Evolutionary conservation across 2,113 vertebrate genomes (phyloP), one percentile per base, ranked within the genome.

Genomic region (Apaloderma vittatum): DNA sequence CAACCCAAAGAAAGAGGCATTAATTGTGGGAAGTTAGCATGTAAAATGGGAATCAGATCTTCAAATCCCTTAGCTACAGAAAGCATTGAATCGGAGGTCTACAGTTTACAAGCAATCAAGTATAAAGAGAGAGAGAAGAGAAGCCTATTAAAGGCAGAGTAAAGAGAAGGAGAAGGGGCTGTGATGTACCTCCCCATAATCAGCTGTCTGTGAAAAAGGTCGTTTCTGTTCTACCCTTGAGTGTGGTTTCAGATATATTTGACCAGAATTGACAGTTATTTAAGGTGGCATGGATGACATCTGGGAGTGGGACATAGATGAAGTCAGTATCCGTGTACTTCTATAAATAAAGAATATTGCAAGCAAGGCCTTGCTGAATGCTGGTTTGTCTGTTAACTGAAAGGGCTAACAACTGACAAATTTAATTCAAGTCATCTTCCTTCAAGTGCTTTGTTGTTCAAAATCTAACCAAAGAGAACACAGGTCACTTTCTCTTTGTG

Each of bases 21-120:
- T 92, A 94, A 95, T 90, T 92, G n/a, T 76, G 67, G 27, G 40
- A 94, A 79, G 67, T 68, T 92, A 95, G 66, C 18, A 23, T 70
- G 46, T 91, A 90, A 93, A 86, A 88, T 62, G 24, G 58, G 68
- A 73, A 86, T 90, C 21, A 26, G 70, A 88, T 86, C 62, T 91
- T 80, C 29, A 74, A 80, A 84, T 80, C 22, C 36, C 68, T 92
- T 76, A 92, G 32, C 49, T 86, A 9, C 76, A 70, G 58, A 65
- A 83, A 83, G 22, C 54, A 27, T 76, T 52, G 58, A 63, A 55
- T 55, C 1, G 0, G 34, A 49, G 32, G 18, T 80, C 62, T 88
- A 68, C 37, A 40, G 45, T 86, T 92, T 72, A 80, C 40, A 80
- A 88, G 72, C 76, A 63, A 48, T 76, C 36, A 59, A 75, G 15